These are phyloP conservation scores for Melitaea athalia DNA, from an alignment of 2,888 invertebrate species.

Conservation along the genomic window DNA sequence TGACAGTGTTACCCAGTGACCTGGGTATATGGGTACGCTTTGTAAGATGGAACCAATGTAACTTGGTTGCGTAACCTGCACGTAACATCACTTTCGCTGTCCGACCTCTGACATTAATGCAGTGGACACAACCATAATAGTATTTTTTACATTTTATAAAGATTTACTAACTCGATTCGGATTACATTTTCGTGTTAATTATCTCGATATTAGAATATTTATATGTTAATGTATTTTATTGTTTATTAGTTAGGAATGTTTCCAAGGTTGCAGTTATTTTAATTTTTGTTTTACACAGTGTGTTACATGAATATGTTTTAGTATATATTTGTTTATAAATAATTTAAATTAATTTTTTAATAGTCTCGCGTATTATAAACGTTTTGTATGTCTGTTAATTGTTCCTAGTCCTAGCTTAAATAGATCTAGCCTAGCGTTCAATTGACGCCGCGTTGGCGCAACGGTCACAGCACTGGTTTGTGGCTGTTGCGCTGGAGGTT, in stretches of 20 bases:
- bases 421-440: no score
- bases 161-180: slow-evolving; percentile 24
- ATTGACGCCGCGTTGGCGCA: no score
- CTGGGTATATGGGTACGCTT: slow-evolving; percentile 43
- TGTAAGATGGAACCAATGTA: slow-evolving; percentile 45
- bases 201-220: slow-evolving; percentile 14
- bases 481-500: no score
- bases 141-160: slow-evolving; percentile 15
- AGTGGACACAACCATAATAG: slow-evolving; percentile 24
- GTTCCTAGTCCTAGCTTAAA: no score
- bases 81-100: slow-evolving; percentile 53
- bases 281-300: not conserved
- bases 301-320: not conserved
- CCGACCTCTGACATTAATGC: slow-evolving; percentile 54
- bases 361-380: not conserved
- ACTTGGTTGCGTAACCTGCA: slow-evolving; percentile 46
- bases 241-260: not conserved
- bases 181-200: slow-evolving; percentile 16
- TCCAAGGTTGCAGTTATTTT: not conserved
- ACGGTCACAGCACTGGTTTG: no score
- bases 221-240: slow-evolving; percentile 5
- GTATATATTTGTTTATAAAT: not conserved
- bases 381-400: no score
- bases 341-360: not conserved
- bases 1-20: slow-evolving; percentile 52